phyloP scores from a whole-genome alignment of 2,888 invertebrate genomes.

The Macrosoma leucophasiata region DNA sequence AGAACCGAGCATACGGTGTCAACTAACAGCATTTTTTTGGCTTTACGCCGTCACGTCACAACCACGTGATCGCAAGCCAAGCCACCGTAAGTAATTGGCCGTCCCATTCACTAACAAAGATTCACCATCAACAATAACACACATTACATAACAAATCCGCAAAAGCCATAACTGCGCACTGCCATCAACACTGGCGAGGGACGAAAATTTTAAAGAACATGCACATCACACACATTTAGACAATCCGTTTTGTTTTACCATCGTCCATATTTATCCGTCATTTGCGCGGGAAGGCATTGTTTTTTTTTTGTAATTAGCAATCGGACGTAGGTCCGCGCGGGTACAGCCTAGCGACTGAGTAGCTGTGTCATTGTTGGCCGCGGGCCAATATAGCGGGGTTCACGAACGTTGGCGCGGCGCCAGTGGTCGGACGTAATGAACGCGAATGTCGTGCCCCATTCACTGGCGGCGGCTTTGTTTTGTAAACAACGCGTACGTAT shows the following conservation, averaged over 20 bases:
- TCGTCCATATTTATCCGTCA: slow-evolving; percentile 59
- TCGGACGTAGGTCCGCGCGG: too few relatives aligned
- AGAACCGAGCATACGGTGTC: too few relatives aligned
- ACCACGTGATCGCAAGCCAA: slow-evolving; percentile 5
- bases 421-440: slow-evolving; percentile 32
- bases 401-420: slow-evolving; percentile 42
- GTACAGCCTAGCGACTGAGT: slow-evolving; percentile 45
- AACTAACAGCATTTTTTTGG: too few relatives aligned
- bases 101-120: not conserved
- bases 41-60: slow-evolving; percentile 2
- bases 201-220: slow-evolving; percentile 23
- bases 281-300: slow-evolving; percentile 54
- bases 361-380: slow-evolving; percentile 50
- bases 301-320: slow-evolving; percentile 28
- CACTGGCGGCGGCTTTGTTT: slow-evolving; percentile 53
- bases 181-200: slow-evolving; percentile 4
- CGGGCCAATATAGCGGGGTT: slow-evolving; percentile 37
- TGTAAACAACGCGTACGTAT: slow-evolving; percentile 59
- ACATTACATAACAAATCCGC: slow-evolving; percentile 2
- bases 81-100: not conserved
- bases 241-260: too few relatives aligned
- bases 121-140: slow-evolving; percentile 1
- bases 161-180: slow-evolving; percentile 3
- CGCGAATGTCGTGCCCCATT: slow-evolving; percentile 27
- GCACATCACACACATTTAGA: slow-evolving; percentile 27